Percentiles rank a stretch among this genome's conserved stretches.
These are phyloP conservation scores for Erebia palarica DNA, from an alignment of 2,888 invertebrate genomes.

Conservation along the genomic window DNA sequence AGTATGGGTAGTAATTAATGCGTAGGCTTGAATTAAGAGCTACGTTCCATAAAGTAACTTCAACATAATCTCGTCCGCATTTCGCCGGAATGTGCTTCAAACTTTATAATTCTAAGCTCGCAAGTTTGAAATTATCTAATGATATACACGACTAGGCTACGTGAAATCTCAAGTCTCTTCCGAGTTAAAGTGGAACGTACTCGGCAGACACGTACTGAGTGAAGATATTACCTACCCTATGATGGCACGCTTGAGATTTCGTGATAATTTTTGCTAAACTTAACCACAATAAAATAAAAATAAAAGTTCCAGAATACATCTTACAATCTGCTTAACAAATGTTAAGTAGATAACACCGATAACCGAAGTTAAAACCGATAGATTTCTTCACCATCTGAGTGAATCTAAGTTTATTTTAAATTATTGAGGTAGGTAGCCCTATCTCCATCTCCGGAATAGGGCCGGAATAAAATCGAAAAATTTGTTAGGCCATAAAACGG, in stretches of 20 bases:
- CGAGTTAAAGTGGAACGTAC: conserved; percentile 20
- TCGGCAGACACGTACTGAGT: conserved; percentile 17
- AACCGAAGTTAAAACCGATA: too few relatives aligned
- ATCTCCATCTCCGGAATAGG: too few relatives aligned
- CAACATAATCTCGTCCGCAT: conserved; percentile 18
- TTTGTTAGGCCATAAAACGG: too few relatives aligned
- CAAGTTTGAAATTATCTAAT: conserved; percentile 32
- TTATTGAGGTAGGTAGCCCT: too few relatives aligned
- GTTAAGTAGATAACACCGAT: too few relatives aligned
- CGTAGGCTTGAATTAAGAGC: not conserved
- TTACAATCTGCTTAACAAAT: not conserved
- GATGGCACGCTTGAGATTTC: conserved; percentile 14
- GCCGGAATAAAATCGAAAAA: too few relatives aligned
- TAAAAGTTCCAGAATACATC: not conserved
- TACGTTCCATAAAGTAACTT: conserved; percentile 18
- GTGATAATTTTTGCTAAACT: conserved; percentile 11
- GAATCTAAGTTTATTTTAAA: too few relatives aligned
- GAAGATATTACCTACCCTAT: conserved; percentile 14
- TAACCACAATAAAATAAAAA: not conserved
- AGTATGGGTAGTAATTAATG: not conserved
- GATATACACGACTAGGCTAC: conserved; percentile 26
- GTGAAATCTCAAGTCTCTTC: conserved; percentile 22
- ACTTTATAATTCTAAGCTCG: conserved; percentile 32
- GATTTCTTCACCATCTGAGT: not conserved
- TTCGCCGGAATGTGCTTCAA: conserved; percentile 25